Percentiles rank a stretch among this genome's conserved stretches.
phyloP scores from a whole-genome alignment of 1,140 invertebrate species.

The Bombus pyrosoma region DNA sequence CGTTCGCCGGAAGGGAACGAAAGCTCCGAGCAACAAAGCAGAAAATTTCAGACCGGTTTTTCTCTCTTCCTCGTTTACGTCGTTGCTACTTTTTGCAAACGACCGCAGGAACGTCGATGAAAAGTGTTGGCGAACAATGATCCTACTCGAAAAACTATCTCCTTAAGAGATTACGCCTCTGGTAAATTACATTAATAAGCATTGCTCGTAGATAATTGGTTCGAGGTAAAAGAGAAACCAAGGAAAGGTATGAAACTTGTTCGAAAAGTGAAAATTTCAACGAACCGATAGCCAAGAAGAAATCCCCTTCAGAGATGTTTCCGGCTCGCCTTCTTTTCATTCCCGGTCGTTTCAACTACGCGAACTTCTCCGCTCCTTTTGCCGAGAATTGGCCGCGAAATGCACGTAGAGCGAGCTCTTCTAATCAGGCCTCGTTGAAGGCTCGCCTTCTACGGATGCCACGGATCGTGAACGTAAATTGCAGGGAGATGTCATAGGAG shows the following conservation, averaged over 20 bases:
- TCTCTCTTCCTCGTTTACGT: conserved; percentile 10
- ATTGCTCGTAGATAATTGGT: conserved; percentile 15
- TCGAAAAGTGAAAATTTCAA: conserved; percentile 6
- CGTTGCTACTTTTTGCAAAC: conserved; percentile 10
- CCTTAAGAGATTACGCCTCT: not conserved
- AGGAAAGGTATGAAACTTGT: not conserved
- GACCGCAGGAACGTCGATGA: not conserved
- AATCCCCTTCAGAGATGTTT: not conserved
- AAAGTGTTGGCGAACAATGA: conserved; percentile 10
- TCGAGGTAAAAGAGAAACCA: not conserved
- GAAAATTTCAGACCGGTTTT: conserved; percentile 42
- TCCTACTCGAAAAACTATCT: not conserved
- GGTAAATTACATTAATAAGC: conserved; percentile 21
- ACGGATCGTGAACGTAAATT: conserved; percentile 33
- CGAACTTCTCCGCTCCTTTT: not conserved
- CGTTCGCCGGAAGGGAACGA: not conserved
- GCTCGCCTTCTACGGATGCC: conserved; percentile 1
- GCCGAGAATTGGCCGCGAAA: not conserved
- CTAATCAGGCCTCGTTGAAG: conserved; percentile 41
- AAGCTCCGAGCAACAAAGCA: conserved; percentile 21
- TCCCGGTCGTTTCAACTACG: not conserved
- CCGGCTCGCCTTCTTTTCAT: conserved; percentile 7
- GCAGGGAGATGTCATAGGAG: conserved; percentile 25
- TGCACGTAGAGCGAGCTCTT: conserved; percentile 15
- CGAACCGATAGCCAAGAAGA: not conserved